Percentiles rank a stretch among this genome's conserved stretches.
phyloP scores from a whole-genome alignment of 2,888 invertebrate genomes.

The Xylophagus ater region DNA sequence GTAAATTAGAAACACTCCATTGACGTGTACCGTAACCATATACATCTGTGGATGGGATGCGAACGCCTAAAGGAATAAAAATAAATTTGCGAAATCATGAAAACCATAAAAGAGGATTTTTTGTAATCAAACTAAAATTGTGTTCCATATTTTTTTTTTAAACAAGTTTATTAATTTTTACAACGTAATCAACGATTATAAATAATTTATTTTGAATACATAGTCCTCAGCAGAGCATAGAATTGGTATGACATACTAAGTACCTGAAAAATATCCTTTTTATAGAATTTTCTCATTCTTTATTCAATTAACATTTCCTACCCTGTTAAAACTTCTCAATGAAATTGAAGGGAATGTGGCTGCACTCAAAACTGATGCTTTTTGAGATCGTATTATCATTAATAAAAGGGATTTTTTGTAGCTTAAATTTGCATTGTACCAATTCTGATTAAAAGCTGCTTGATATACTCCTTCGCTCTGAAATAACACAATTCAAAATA shows the following conservation, averaged over 20 bases:
- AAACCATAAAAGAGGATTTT: too few species aligned
- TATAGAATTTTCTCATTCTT: too few species aligned
- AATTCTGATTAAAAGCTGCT: constrained; percentile 28
- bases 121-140: too few species aligned
- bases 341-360: constrained; percentile 1
- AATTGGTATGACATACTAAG: constrained; percentile 33
- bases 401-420: constrained; percentile 25
- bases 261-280: constrained; percentile 22
- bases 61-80: too few species aligned
- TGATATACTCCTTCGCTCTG: constrained; percentile 27
- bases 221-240: constrained; percentile 30
- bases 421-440: constrained; percentile 22
- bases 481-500: not conserved
- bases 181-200: too few species aligned
- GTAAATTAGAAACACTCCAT: too few species aligned
- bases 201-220: constrained; percentile 27
- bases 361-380: not conserved
- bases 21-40: too few species aligned
- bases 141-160: too few species aligned
- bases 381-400: constrained; percentile 20
- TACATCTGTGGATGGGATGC: too few species aligned
- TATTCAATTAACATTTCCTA: not conserved
- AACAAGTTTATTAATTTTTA: too few species aligned
- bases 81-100: too few species aligned
- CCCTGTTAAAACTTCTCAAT: constrained; percentile 7